Conservation (phyloP, 2,113 vertebrate genomes). For the Camelus dromedarius region DNA sequence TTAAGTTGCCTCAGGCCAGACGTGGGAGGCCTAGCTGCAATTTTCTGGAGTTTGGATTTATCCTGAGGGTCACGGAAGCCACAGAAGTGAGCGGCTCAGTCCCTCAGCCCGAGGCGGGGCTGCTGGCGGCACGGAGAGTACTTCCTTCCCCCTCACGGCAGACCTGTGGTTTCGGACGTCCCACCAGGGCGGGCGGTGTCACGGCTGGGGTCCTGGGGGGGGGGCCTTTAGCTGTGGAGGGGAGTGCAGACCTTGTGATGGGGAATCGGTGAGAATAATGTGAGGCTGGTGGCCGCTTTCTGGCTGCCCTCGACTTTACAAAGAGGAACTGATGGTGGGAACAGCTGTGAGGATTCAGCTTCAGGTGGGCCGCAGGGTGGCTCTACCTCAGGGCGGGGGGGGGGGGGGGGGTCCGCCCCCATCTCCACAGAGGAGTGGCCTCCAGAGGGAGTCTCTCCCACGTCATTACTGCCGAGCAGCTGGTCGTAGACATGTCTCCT, state of each 20-base stretch:
- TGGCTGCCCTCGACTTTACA: neutral
- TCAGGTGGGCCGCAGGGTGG: rapidly evolving
- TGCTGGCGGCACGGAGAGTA: rapidly evolving
- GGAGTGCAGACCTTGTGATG: rapidly evolving
- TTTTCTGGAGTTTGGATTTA: neutral
- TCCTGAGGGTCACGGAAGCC: neutral
- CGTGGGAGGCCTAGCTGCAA: neutral
- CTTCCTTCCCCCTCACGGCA: neutral
- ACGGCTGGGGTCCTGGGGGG: rapidly evolving
- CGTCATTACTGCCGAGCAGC: neutral
- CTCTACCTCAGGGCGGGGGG: neutral
- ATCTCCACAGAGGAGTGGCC: neutral
- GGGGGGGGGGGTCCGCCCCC: neutral
- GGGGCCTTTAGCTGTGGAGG: too few relatives aligned
- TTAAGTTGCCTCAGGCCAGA: neutral
- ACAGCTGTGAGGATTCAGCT: neutral
- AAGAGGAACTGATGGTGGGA: neutral
- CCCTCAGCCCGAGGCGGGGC: too few relatives aligned
- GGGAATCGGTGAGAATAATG: neutral
- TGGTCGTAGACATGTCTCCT: rapidly evolving
- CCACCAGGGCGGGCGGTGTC: rapidly evolving
- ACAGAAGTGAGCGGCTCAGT: rapidly evolving
- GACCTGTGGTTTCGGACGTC: neutral
- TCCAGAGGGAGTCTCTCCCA: rapidly evolving
- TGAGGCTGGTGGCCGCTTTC: neutral